phyloP scores from a whole-genome alignment of 2,113 vertebrate species.

The Nansenia antarctica region DNA sequence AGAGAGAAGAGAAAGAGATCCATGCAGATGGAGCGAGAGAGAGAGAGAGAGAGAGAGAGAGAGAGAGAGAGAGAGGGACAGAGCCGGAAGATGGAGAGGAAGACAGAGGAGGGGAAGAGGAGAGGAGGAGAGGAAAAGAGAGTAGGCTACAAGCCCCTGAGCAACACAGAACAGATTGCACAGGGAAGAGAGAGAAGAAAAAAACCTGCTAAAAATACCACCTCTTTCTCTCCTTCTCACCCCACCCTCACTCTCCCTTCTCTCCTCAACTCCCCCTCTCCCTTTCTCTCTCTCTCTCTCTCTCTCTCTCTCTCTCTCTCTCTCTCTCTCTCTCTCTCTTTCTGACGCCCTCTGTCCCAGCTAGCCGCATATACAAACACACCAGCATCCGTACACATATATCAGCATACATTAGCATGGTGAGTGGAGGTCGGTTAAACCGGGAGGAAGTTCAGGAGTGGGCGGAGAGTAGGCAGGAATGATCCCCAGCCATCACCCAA shows the following conservation, averaged over 20 bases:
- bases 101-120: neutral
- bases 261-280: constrained; percentile 48
- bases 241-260: constrained; percentile 34
- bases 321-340: constrained; percentile 1
- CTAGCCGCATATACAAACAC: constrained; percentile 2
- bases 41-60: constrained; percentile 2
- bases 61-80: neutral
- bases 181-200: too few species aligned
- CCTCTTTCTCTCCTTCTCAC: constrained; percentile 54
- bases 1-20: constrained; percentile 27
- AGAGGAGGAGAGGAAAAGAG: constrained; percentile 1
- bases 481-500: constrained; percentile 57
- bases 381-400: constrained; percentile 32
- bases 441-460: constrained; percentile 62
- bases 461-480: constrained; percentile 57
- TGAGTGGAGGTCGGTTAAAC: constrained; percentile 48
- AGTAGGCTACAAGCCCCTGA: constrained; percentile 31
- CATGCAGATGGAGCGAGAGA: constrained; percentile 19
- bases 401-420: constrained; percentile 61
- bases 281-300: constrained; percentile 32
- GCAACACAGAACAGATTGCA: constrained; percentile 64
- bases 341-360: constrained; percentile 48
- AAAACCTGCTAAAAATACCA: constrained; percentile 69
- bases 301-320: constrained; percentile 2
- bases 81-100: neutral